Base-by-base conservation (phyloP, 2,888 invertebrate species). In the Arrhopalites spinosus region DNA sequence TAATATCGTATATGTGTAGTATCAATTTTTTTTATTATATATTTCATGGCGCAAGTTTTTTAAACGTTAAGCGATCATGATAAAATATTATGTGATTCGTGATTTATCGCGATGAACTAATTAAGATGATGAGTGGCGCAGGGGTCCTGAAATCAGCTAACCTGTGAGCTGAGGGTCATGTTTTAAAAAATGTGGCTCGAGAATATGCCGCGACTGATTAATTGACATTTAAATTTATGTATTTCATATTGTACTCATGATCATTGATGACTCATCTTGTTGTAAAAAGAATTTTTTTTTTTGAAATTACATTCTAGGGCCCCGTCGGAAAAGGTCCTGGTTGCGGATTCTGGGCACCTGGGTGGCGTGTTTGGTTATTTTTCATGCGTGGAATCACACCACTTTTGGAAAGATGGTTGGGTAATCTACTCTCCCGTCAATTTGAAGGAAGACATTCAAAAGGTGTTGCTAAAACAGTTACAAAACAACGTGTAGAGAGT, bases 361-460 rank as follows among this genome's bases (percentile, higher is more conserved):
- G 98, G 0, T 99, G 99, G 99, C 89, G 99, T 74, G 98, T 99
- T 20, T 99, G 99, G 99, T 87, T 99, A 71, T 99, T 99, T 89
- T 99, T 99, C 87, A 95, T 99, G 94, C 89, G 99, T 75, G 99
- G 99, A 23, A 97, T 99, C 83, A 99, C 99, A 0, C 99, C 99
- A 0, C 87, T 99, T 59, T 87, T 99, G 72, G 99, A 99, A 86
- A 89, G 99, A 67, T 99, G 99, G 99, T 89, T 99, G n/a, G 99
- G 99, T 20, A 99, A 99, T 87, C 88, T 99, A 83, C 88, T 99
- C 63, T 98, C 98, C 0, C 90, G 99, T 82, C 99, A 99, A 87
- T 99, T 99, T 85, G 99, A 99, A 86, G 99, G 99, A 72, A 90
- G 99, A 83, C 99, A 99, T 87, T 98, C 98, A 0, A 99, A 99